Conservation (phyloP, 1,140 invertebrate genomes). For the Lordiphosa clarofinis region DNA sequence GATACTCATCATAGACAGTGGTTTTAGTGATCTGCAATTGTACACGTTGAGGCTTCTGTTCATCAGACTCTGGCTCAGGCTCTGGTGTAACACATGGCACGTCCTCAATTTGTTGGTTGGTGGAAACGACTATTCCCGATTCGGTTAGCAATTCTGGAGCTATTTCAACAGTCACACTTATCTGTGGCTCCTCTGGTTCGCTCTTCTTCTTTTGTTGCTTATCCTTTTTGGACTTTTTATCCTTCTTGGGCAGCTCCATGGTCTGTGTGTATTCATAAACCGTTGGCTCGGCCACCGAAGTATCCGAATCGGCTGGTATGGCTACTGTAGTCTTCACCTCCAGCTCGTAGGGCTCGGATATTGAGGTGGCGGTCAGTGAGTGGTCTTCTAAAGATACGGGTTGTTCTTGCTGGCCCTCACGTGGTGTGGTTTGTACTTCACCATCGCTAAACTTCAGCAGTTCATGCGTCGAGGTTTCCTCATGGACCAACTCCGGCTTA, state of each 20-base stretch:
- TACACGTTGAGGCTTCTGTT: constrained; percentile 42
- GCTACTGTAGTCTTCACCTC: constrained; percentile 83
- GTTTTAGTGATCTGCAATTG: constrained; percentile 75
- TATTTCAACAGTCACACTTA: constrained; percentile 71
- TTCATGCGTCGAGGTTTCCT: constrained; percentile 37
- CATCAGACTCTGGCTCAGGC: constrained; percentile 10
- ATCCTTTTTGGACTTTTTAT: constrained; percentile 46
- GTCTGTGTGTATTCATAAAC: constrained; percentile 72
- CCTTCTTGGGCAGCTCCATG: constrained; percentile 63
- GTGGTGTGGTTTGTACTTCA: constrained; percentile 80
- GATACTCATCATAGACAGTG: constrained; percentile 69
- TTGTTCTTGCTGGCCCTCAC: constrained; percentile 38
- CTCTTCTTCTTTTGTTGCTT: constrained; percentile 19
- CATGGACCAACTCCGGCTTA: constrained; percentile 34
- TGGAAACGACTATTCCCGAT: constrained; percentile 55
- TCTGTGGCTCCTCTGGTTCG: constrained; percentile 44
- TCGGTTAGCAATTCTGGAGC: constrained; percentile 48
- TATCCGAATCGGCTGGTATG: constrained; percentile 81
- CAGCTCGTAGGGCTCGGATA: constrained; percentile 83
- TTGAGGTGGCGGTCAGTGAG: constrained; percentile 72
- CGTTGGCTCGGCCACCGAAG: constrained; percentile 55
- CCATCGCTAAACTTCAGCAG: constrained; percentile 73
- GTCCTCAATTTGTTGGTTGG: constrained; percentile 56
- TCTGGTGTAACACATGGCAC: constrained; percentile 38
- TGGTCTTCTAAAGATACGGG: constrained; percentile 48